A percentile compares a stretch with the other conserved stretches of the same genome.
Evolutionary conservation across 1,140 invertebrate species (phyloP).

Genomic region (Drosophila willistoni): DNA sequence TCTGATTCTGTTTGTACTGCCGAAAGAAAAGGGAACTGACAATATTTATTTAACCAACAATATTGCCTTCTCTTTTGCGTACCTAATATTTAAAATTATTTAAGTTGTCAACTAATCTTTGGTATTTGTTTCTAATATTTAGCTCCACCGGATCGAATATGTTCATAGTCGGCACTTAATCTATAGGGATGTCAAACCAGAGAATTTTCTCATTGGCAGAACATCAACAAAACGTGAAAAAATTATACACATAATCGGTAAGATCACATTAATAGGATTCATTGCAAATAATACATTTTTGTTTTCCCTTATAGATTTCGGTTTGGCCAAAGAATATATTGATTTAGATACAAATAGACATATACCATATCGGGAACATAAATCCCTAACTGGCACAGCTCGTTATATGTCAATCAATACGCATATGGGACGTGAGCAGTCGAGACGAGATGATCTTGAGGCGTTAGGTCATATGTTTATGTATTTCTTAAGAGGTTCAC

Average conservation of each 20-base stretch:
- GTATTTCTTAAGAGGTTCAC: slow-evolving; percentile 99
- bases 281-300: slow-evolving; percentile 12
- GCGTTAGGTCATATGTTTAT: slow-evolving; percentile 99
- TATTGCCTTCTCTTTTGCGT: slow-evolving; percentile 24
- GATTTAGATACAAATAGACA: slow-evolving; percentile 99
- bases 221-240: slow-evolving; percentile 99
- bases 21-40: slow-evolving; percentile 4
- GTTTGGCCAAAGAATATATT: slow-evolving; percentile 99
- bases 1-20: not conserved
- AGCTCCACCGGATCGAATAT: slow-evolving; percentile 99
- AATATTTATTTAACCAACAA: slow-evolving; percentile 11
- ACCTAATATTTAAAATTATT: no score
- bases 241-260: slow-evolving; percentile 99
- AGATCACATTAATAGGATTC: not conserved
- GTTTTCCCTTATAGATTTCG: slow-evolving; percentile 91
- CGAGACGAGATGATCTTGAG: slow-evolving; percentile 99
- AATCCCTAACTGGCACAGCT: slow-evolving; percentile 98
- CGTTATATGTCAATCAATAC: slow-evolving; percentile 99
- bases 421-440: slow-evolving; percentile 99
- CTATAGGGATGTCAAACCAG: slow-evolving; percentile 99
- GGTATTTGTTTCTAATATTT: slow-evolving; percentile 36
- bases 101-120: slow-evolving; percentile 35
- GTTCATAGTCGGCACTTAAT: slow-evolving; percentile 99
- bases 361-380: slow-evolving; percentile 99
- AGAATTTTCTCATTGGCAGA: slow-evolving; percentile 99